Evolutionary conservation across 1,140 invertebrate species (phyloP).

Genomic region (Drusus annulatus): DNA sequence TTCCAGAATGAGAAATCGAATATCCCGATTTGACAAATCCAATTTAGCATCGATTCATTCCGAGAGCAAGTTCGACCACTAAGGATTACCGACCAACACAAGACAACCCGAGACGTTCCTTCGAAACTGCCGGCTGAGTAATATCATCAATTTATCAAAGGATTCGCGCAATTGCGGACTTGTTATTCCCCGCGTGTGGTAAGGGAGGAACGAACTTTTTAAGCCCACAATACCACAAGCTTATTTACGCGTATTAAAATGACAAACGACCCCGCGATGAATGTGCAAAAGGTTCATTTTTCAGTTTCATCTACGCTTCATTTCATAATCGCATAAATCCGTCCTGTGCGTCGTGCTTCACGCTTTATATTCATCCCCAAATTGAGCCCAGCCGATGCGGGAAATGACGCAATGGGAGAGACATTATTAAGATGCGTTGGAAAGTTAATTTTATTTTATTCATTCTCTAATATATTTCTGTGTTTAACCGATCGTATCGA

Average conservation of each 20-base stretch:
- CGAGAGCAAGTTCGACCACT: background rate
- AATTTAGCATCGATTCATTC: slow-evolving; percentile 6
- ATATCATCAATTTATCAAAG: slow-evolving; percentile 47
- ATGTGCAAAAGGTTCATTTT: slow-evolving; percentile 44
- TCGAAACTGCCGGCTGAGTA: slow-evolving; percentile 34
- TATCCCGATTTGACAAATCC: background rate
- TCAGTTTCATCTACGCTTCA: slow-evolving; percentile 40
- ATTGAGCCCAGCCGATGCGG: background rate
- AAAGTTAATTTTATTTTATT: background rate
- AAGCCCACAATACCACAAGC: slow-evolving; percentile 30
- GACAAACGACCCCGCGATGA: slow-evolving; percentile 46
- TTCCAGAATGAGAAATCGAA: background rate
- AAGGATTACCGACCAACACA: slow-evolving; percentile 5
- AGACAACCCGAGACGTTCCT: slow-evolving; percentile 13
- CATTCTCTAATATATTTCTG: too few species aligned
- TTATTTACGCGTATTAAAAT: slow-evolving; percentile 49
- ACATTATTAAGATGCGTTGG: background rate
- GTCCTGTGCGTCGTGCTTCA: background rate
- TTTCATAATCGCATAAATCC: slow-evolving; percentile 35
- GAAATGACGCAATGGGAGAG: background rate
- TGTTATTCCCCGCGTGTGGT: slow-evolving; percentile 21
- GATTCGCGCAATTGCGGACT: slow-evolving; percentile 36
- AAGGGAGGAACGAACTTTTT: slow-evolving; percentile 24
- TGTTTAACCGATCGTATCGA: too few species aligned
- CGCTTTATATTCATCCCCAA: slow-evolving; percentile 3